Evolutionary conservation across 2,888 invertebrate species (phyloP).

Genomic region (Lomographa bimaculata): DNA sequence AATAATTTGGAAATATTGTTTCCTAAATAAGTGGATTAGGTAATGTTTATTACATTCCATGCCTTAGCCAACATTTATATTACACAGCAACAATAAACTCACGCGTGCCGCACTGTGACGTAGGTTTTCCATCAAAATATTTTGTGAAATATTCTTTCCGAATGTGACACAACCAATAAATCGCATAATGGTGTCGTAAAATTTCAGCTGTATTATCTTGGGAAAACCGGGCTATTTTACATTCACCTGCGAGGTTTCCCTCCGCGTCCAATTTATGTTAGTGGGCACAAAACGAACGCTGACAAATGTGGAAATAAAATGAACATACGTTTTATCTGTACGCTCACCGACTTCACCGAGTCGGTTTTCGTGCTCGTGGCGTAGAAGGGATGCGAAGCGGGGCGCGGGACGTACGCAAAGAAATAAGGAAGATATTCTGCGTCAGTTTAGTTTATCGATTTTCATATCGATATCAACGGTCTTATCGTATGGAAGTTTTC

Average conservation of each 20-base stretch:
- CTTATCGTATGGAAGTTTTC: too few species aligned
- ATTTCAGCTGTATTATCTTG: slow-evolving; percentile 81
- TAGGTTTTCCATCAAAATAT: slow-evolving; percentile 57
- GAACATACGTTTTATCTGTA: slow-evolving; percentile 81
- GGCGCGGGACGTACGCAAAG: slow-evolving; percentile 30
- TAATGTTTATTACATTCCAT: slow-evolving; percentile 1
- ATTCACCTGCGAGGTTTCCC: slow-evolving; percentile 82
- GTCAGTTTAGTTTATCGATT: not conserved
- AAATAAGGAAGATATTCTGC: slow-evolving; percentile 8
- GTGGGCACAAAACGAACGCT: slow-evolving; percentile 83
- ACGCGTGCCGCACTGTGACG: slow-evolving; percentile 8
- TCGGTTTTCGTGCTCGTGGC: slow-evolving; percentile 63
- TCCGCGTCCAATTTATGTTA: slow-evolving; percentile 83
- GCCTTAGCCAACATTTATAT: slow-evolving; percentile 7
- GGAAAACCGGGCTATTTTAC: slow-evolving; percentile 81
- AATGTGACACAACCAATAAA: slow-evolving; percentile 80
- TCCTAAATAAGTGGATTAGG: too few species aligned
- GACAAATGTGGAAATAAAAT: slow-evolving; percentile 83
- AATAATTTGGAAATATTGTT: too few species aligned
- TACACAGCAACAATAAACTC: slow-evolving; percentile 9
- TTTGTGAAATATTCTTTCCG: slow-evolving; percentile 66
- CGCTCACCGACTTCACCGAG: slow-evolving; percentile 69
- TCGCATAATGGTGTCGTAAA: slow-evolving; percentile 81
- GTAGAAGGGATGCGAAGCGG: slow-evolving; percentile 21
- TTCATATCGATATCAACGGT: slow-evolving; percentile 1